Base-by-base conservation (phyloP, 2,888 invertebrate genomes). In the Isoperla grammatica region DNA sequence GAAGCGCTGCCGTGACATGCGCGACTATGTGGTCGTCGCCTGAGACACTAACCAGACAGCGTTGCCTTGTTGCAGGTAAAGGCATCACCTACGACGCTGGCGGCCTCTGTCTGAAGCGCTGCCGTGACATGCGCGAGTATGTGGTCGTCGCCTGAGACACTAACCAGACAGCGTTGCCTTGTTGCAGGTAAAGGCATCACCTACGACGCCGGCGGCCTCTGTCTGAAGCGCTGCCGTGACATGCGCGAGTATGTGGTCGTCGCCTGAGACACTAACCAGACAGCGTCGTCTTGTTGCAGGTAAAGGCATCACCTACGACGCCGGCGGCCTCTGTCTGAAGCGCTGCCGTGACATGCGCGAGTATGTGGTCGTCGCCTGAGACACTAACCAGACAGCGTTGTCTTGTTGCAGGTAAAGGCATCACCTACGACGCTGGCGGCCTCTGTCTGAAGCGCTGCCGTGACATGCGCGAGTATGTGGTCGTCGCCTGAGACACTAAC, bases 301-400 rank as follows among this genome's bases (percentile, higher is more conserved):
- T 6, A 82, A 83, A 67, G 84, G 84, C 0, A 76, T 83, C 67
- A 84, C 84, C 1, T 84, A 81, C 68, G 84, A 82, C 65, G 75
- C 75, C 61, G 79, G 79, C 62, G 79, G 79, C 4, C 75, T 90
- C 58, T 86, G 86, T 61, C 70, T 89, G 59, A 89, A 88, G 70
- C 75, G 81, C 0, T 72, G 79, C 11, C 70, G 77, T 6, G 80
- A 81, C 40, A 81, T 90, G n/a, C n/a, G n/a, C n/a, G n/a, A n/a
- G n/a, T n/a, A n/a, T n/a, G n/a, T n/a, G n/a, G n/a, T n/a, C n/a
- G n/a, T n/a, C n/a, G n/a, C n/a, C n/a, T n/a, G n/a, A n/a, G n/a
- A n/a, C n/a, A n/a, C n/a, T n/a, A n/a, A n/a, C n/a, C n/a, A n/a
- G 70, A 72, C 37, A 80, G 83, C 64, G 82, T 15, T 42, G 23